Evolutionary conservation across 2,888 invertebrate genomes (phyloP).

Genomic region (Hermaeophaga mercurialis): DNA sequence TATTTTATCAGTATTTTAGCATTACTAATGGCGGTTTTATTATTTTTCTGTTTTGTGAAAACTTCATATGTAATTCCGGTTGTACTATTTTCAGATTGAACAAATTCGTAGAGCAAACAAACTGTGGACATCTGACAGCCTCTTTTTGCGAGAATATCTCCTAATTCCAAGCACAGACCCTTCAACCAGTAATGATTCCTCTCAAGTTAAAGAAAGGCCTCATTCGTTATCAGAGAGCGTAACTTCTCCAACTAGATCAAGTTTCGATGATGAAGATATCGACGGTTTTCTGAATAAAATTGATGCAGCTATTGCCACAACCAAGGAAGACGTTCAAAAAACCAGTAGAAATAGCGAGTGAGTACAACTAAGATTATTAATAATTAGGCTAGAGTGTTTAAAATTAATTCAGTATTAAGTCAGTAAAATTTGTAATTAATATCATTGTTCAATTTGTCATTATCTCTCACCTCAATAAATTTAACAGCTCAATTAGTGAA

Average conservation of each 20-base stretch:
- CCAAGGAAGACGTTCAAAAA: constrained; percentile 82
- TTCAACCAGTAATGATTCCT: constrained; percentile 48
- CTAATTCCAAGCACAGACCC: constrained; percentile 78
- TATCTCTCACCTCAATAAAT: no score
- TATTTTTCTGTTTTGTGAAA: no score
- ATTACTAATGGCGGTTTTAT: no score
- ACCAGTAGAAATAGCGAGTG: constrained; percentile 82
- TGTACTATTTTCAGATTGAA: constrained; percentile 75
- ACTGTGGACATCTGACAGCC: constrained; percentile 90
- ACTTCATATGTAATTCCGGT: no score
- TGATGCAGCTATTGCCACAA: constrained; percentile 82
- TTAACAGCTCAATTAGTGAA: no score
- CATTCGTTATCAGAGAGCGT: constrained; percentile 38
- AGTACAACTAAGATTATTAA: constrained; percentile 62
- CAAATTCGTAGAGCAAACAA: constrained; percentile 90
- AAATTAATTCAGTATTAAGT: no score
- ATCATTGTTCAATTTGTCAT: no score
- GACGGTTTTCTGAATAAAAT: constrained; percentile 83
- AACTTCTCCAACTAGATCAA: constrained; percentile 37
- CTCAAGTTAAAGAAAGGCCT: constrained; percentile 57
- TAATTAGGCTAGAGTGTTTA: no score
- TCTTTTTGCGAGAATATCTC: constrained; percentile 87
- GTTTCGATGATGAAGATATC: constrained; percentile 68
- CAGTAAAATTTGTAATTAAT: no score
- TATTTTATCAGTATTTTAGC: no score